These are phyloP conservation scores for Siphamia tubifer DNA, from an alignment of 2,113 vertebrate genomes.

Conservation along the genomic window DNA sequence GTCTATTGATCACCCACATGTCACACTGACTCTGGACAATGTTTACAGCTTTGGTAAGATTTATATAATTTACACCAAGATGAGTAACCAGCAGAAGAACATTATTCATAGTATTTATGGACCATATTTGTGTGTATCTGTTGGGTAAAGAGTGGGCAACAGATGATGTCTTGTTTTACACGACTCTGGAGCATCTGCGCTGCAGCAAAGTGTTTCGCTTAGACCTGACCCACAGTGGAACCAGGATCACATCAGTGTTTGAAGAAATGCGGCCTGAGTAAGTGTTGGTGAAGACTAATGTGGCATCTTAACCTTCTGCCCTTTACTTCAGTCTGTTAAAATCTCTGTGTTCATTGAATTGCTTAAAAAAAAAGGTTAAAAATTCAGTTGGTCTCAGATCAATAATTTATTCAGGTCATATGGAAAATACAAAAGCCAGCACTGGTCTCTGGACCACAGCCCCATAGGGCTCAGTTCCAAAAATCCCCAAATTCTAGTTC, in stretches of 20 bases:
- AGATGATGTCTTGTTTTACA: constrained; percentile 88
- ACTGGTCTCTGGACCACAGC: no score
- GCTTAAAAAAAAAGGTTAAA: no score
- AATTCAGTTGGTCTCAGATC: no score
- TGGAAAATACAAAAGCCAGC: no score
- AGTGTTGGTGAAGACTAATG: constrained; percentile 22
- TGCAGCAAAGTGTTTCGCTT: constrained; percentile 85
- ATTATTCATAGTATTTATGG: not conserved
- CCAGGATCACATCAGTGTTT: constrained; percentile 80
- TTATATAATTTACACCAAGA: not conserved
- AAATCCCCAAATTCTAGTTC: no score
- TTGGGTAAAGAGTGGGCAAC: constrained; percentile 89
- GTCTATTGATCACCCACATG: constrained; percentile 43
- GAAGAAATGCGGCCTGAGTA: constrained; percentile 90
- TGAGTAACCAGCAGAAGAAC: no score
- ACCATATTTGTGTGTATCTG: not conserved
- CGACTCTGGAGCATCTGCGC: constrained; percentile 84
- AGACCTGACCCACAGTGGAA: constrained; percentile 76
- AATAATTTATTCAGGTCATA: no score
- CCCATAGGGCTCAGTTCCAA: no score
- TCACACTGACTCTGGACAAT: constrained; percentile 80
- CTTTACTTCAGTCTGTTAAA: not conserved
- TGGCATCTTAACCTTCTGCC: not conserved
- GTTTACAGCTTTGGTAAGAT: constrained; percentile 91
- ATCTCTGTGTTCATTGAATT: no score